Evolutionary conservation across 2,797 vertebrate species (phyloP), one percentile per base, ranked within the genome.

Genomic region (Gymnodraco acuticeps): DNA sequence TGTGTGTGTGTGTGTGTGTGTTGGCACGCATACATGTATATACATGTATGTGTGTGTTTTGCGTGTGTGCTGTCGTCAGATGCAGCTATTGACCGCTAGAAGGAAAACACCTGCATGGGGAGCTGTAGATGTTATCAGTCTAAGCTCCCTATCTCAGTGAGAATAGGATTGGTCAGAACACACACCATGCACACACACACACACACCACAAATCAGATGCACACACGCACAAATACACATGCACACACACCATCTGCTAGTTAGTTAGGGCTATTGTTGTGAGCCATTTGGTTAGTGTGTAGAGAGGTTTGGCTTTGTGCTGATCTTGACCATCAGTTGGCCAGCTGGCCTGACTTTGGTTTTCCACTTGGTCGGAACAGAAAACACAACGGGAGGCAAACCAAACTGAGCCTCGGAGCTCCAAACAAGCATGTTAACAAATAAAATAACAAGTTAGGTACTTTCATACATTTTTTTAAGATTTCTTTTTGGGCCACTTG

Each of bases 71-170:
- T 87, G 88, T 88, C 48, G 77, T 86, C 89, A 90, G 86, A 86
- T 55, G 41, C 90, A 87, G 93, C 89, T 87, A 89, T 92, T 87
- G 88, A 90, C 83, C 84, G 93, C 93, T 95, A 63, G 92, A 87
- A 93, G 94, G 92, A 92, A 94, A 94, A 94, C 93, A 94, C 94
- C 93, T 95, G 93, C 93, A 94, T 87, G 78, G 70, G 51, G 90
- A 92, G 88, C 93, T 94, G 89, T 85, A 94, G 94, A 95, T 94
- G 88, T 88, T 94, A 94, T 95, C 94, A 90, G 88, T 86, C 81
- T 93, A 93, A 94, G 92, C 93, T 92, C 76, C 83, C 85, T 93
- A 92, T 94, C 92, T 90, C 89, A 80, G 82, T 63, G 85, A 90
- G 81, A 91, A 89, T 87, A 88, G 81, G 86, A 90, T 88, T 88